Percentiles rank a stretch among this genome's conserved stretches.
Evolutionary conservation across 2,797 vertebrate genomes (phyloP).

Genomic region (Neosilurus hyrtlii): DNA sequence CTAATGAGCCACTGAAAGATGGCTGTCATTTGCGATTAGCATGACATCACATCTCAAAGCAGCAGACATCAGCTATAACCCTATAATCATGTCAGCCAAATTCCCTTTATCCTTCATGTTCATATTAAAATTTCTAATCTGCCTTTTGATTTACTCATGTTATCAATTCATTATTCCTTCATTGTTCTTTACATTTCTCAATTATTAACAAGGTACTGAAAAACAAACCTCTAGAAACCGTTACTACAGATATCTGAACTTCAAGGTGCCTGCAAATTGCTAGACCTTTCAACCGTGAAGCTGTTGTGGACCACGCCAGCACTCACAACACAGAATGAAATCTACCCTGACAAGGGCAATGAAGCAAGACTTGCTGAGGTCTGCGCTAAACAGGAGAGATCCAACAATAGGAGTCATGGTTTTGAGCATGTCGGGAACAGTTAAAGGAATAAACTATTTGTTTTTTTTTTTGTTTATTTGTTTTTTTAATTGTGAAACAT

Average conservation of each 20-base stretch:
- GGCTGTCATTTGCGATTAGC: not conserved
- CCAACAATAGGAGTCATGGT: slow-evolving; percentile 23
- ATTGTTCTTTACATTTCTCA: not conserved
- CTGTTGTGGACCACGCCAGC: slow-evolving; percentile 32
- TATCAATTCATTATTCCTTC: not conserved
- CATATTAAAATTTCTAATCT: not conserved
- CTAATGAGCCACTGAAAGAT: slow-evolving; percentile 4
- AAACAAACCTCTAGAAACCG: not conserved
- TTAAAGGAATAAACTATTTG: slow-evolving; percentile 29
- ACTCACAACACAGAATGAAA: slow-evolving; percentile 41
- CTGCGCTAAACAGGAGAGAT: slow-evolving; percentile 35
- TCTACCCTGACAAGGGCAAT: slow-evolving; percentile 48
- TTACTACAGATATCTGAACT: slow-evolving; percentile 24
- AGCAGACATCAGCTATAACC: not conserved
- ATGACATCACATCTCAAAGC: slow-evolving; percentile 13
- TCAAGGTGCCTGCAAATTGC: not conserved
- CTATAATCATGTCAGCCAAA: not conserved
- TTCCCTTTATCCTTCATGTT: not conserved
- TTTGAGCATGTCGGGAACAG: slow-evolving; percentile 25
- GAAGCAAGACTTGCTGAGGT: slow-evolving; percentile 34
- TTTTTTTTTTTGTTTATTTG: too few relatives aligned
- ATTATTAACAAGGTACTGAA: not conserved
- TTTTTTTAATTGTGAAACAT: not conserved
- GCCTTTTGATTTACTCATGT: not conserved
- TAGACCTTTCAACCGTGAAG: slow-evolving; percentile 14